Evolutionary conservation across 2,797 vertebrate genomes (phyloP).

Genomic region (Triplophysa yarkandensis): DNA sequence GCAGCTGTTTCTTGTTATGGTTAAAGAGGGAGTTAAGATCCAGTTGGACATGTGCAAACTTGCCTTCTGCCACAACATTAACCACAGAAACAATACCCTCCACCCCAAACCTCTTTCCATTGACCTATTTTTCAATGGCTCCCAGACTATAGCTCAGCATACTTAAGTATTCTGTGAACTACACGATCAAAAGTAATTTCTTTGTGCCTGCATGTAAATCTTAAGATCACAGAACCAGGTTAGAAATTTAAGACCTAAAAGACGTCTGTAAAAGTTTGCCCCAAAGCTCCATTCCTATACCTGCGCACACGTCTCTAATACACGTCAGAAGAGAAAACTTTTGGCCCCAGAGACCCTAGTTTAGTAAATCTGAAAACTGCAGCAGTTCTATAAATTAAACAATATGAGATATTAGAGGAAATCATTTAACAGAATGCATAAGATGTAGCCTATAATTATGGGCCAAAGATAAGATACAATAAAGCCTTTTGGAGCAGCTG

Average conservation of each 20-base stretch:
- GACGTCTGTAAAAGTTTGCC: background rate
- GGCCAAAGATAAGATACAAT: constrained; percentile 35
- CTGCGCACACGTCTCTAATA: background rate
- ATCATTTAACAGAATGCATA: constrained; percentile 12
- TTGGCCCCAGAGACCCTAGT: background rate
- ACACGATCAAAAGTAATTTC: constrained; percentile 1
- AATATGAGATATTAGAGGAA: background rate
- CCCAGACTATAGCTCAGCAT: constrained; percentile 20
- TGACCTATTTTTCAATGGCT: constrained; percentile 76
- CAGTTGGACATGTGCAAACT: constrained; percentile 72
- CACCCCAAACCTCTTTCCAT: constrained; percentile 71
- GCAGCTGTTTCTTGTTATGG: constrained; percentile 82
- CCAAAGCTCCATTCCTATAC: constrained; percentile 15
- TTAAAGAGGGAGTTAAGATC: constrained; percentile 66
- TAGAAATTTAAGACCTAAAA: background rate
- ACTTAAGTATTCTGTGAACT: constrained; percentile 8
- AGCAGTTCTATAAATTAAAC: background rate
- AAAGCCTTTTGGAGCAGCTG: constrained; percentile 45
- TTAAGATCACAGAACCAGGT: background rate
- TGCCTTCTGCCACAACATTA: constrained; percentile 71
- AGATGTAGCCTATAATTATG: constrained; percentile 21
- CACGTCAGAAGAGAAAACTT: constrained; percentile 15
- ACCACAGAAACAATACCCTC: constrained; percentile 73
- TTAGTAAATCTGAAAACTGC: constrained; percentile 3
- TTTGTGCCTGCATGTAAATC: background rate